Evolutionary conservation across 1,140 invertebrate species (phyloP).

Genomic region (Mylabris phalerata): DNA sequence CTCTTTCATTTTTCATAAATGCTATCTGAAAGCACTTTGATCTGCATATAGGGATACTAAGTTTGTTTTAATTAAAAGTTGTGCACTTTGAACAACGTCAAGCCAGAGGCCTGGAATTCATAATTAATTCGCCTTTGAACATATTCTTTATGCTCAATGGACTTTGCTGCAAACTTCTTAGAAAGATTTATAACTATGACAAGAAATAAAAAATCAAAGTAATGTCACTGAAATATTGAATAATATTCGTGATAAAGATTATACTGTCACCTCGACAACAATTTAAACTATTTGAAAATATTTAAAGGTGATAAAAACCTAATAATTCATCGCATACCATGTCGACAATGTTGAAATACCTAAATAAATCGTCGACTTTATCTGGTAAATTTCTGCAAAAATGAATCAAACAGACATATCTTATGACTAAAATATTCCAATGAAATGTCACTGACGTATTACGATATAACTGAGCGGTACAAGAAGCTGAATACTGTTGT

Average conservation of each 20-base stretch:
- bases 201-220: too few relatives aligned
- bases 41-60: slow-evolving; percentile 23
- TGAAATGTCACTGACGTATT: slow-evolving; percentile 40
- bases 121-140: slow-evolving; percentile 36
- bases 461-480: slow-evolving; percentile 32
- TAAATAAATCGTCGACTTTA: slow-evolving; percentile 29
- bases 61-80: slow-evolving; percentile 40
- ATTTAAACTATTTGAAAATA: neutral
- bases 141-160: slow-evolving; percentile 21
- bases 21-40: slow-evolving; percentile 31
- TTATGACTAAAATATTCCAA: slow-evolving; percentile 29
- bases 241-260: too few relatives aligned
- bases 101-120: slow-evolving; percentile 34
- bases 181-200: too few relatives aligned
- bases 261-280: too few relatives aligned
- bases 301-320: slow-evolving; percentile 29
- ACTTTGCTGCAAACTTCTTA: slow-evolving; percentile 1
- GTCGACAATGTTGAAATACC: slow-evolving; percentile 15
- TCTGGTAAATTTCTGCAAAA: slow-evolving; percentile 34
- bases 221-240: too few relatives aligned
- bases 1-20: slow-evolving; percentile 32
- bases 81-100: slow-evolving; percentile 31
- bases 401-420: slow-evolving; percentile 29
- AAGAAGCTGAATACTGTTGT: slow-evolving; percentile 33
- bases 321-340: slow-evolving; percentile 33